Conservation (phyloP, 2,113 vertebrate genomes). For the Myxocyprinus asiaticus region DNA sequence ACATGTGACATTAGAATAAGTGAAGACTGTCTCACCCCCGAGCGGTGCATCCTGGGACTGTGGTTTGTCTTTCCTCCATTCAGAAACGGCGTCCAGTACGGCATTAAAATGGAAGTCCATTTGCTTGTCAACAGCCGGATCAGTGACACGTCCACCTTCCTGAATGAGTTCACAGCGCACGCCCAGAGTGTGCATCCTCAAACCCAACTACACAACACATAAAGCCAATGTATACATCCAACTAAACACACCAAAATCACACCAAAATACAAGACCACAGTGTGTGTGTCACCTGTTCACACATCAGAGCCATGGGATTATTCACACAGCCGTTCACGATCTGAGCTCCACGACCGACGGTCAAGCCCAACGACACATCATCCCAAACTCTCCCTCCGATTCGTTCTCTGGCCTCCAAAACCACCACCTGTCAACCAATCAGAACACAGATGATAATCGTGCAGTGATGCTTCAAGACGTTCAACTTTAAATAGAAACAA, state of each 20-base stretch:
- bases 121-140: conserved; percentile 93
- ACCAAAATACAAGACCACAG: not conserved
- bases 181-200: conserved; percentile 93
- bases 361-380: conserved; percentile 84
- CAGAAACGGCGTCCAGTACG: conserved; percentile 96
- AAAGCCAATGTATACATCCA: too few relatives aligned
- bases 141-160: conserved; percentile 90
- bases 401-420: conserved; percentile 92
- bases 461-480: not conserved
- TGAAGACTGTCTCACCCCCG: conserved; percentile 77
- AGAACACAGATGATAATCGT: not conserved
- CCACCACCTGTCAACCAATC: conserved; percentile 77
- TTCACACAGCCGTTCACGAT: conserved; percentile 97
- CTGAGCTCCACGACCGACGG: conserved; percentile 91
- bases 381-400: conserved; percentile 96
- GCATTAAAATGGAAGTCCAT: conserved; percentile 99
- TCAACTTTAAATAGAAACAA: not conserved
- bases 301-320: conserved; percentile 97
- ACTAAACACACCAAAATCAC: not conserved
- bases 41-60: conserved; percentile 91
- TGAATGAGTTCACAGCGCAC: conserved; percentile 95
- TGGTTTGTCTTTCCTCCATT: conserved; percentile 97
- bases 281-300: conserved; percentile 87
- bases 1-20: not conserved
- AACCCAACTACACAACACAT: conserved; percentile 78